A percentile compares a stretch with the other conserved stretches of the same genome.
phyloP scores from a whole-genome alignment of 2,888 invertebrate species.

The Mesopsocus fuscifrons region DNA sequence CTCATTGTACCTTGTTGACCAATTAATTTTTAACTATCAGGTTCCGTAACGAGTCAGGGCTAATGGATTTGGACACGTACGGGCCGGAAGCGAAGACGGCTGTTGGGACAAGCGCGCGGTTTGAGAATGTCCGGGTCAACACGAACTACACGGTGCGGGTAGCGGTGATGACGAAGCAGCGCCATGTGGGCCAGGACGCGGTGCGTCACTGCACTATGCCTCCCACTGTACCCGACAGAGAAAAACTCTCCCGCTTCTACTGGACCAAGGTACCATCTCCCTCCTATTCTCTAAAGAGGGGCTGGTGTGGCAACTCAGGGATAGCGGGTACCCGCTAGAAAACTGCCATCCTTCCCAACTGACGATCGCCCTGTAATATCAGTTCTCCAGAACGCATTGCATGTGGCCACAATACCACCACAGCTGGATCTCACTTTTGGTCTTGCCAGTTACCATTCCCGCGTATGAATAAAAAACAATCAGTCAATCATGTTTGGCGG shows the following conservation, averaged over 20 bases:
- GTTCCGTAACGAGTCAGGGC: conserved; percentile 32
- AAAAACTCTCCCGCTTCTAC: conserved; percentile 26
- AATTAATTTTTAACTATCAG: too few species aligned
- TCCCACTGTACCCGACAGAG: conserved; percentile 46
- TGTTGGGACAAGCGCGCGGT: conserved; percentile 32
- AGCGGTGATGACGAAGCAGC: conserved; percentile 56
- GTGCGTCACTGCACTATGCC: conserved; percentile 45
- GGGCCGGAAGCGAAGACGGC: conserved; percentile 39
- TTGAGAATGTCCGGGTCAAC: conserved; percentile 57
- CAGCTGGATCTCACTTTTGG: too few species aligned
- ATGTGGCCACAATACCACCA: too few species aligned
- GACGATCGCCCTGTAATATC: too few species aligned
- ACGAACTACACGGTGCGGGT: conserved; percentile 64
- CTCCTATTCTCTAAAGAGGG: conserved; percentile 17
- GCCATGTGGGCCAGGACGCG: conserved; percentile 49
- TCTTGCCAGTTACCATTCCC: too few species aligned
- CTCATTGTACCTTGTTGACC: too few species aligned
- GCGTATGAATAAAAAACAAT: too few species aligned
- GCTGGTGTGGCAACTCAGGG: too few species aligned
- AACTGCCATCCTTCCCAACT: too few species aligned
- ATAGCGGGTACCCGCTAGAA: conserved; percentile 38
- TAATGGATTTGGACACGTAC: conserved; percentile 31
- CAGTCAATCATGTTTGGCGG: too few species aligned
- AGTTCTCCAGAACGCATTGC: too few species aligned
- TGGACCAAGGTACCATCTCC: conserved; percentile 28